Evolutionary conservation across 2,113 vertebrate genomes (phyloP).

Genomic region (Potamarius usumacintae): DNA sequence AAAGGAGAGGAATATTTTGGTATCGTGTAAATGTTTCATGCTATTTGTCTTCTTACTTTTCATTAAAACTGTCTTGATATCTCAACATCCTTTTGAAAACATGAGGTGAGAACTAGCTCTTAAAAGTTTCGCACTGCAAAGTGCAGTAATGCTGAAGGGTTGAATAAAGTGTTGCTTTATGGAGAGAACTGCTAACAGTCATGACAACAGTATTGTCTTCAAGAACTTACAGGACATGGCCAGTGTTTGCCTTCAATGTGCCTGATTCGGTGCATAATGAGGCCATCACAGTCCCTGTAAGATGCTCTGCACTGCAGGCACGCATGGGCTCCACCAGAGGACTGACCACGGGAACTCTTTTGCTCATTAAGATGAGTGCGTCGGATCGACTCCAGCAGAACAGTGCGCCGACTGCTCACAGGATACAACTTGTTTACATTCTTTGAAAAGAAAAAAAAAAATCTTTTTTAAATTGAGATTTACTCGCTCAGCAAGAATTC

Average conservation of each 20-base stretch:
- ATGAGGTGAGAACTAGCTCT: neutral
- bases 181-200: neutral
- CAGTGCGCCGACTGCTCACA: conserved; percentile 57
- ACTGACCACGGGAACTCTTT: conserved; percentile 64
- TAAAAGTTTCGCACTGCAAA: neutral
- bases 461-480: neutral
- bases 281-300: conserved; percentile 74
- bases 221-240: conserved; percentile 75
- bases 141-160: neutral
- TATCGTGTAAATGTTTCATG: too few relatives aligned
- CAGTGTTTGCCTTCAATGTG: conserved; percentile 80
- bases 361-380: conserved; percentile 69
- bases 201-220: neutral
- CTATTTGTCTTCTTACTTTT: neutral
- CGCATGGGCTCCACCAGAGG: conserved; percentile 64
- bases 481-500: neutral
- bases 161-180: neutral
- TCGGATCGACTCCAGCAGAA: conserved; percentile 62
- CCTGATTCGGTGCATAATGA: conserved; percentile 76
- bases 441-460: conserved; percentile 32
- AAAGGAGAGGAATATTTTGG: neutral
- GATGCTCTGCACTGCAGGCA: conserved; percentile 70
- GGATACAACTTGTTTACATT: conserved; percentile 59
- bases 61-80: neutral
- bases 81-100: neutral